These are phyloP conservation scores for Cynopterus brachyotis DNA, from an alignment of 2,113 vertebrate species.

Conservation along the genomic window DNA sequence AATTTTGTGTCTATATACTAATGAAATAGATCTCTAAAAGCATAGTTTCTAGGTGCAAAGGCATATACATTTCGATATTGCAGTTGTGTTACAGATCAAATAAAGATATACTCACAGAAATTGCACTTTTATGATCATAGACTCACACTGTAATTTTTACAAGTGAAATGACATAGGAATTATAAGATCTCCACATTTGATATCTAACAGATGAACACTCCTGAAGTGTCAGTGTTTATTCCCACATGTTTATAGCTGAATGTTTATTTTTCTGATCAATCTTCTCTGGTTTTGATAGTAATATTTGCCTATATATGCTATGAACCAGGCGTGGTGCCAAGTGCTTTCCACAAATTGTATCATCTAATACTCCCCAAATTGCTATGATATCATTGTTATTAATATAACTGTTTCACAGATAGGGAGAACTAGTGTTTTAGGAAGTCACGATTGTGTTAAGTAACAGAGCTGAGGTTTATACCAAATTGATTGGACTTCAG, in stretches of 20 bases:
- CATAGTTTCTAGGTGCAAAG: not conserved
- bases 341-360: not conserved
- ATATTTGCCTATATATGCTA: not conserved
- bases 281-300: not conserved
- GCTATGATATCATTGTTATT: not conserved
- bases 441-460: not conserved
- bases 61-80: not conserved
- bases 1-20: not conserved
- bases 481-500: not conserved
- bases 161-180: not conserved
- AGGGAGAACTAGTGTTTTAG: not conserved
- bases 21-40: not conserved
- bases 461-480: not conserved
- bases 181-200: not conserved
- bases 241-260: not conserved
- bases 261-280: not conserved
- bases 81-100: not conserved
- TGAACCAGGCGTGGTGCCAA: not conserved
- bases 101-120: not conserved
- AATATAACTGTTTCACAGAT: not conserved
- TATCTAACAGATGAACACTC: not conserved
- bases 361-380: not conserved
- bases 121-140: not conserved
- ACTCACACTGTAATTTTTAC: not conserved
- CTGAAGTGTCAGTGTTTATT: not conserved